These are phyloP conservation scores for Smittia sp. DNA, from an alignment of 2,888 invertebrate genomes.

Conservation along the genomic window DNA sequence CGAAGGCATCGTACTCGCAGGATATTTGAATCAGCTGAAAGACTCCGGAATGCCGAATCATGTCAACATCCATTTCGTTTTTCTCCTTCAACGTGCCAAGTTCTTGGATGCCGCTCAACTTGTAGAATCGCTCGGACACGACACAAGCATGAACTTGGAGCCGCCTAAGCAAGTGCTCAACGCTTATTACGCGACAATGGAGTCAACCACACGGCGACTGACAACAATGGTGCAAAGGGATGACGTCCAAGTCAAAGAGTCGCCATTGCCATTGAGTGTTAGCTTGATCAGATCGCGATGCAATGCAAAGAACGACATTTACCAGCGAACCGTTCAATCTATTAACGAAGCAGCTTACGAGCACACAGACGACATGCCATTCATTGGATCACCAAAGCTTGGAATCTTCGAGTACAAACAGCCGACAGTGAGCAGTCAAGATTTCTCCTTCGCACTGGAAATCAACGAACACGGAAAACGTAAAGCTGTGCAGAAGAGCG, in stretches of 20 bases:
- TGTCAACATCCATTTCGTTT: conserved; percentile 50
- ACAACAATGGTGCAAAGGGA: conserved; percentile 49
- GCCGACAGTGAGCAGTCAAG: neutral
- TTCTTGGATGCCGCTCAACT: conserved; percentile 52
- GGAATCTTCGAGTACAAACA: conserved; percentile 31
- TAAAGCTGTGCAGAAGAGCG: neutral
- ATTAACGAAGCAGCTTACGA: conserved; percentile 28
- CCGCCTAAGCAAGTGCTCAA: conserved; percentile 49
- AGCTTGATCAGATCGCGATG: conserved; percentile 3
- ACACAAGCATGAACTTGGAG: conserved; percentile 44
- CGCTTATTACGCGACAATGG: conserved; percentile 51
- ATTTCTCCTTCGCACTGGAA: neutral
- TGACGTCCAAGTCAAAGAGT: conserved; percentile 42
- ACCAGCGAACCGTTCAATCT: conserved; percentile 25
- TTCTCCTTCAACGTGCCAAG: conserved; percentile 50
- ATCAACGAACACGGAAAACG: conserved; percentile 37
- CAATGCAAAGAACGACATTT: conserved; percentile 35
- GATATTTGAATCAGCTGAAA: conserved; percentile 43
- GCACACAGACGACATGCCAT: neutral
- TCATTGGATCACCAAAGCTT: conserved; percentile 31
- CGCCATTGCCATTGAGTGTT: conserved; percentile 25
- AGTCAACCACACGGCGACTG: conserved; percentile 49
- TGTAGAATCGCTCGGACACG: conserved; percentile 47
- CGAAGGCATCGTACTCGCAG: conserved; percentile 49
- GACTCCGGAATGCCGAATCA: conserved; percentile 45